These are phyloP conservation scores for Passer montanus DNA, from an alignment of 2,113 vertebrate genomes.

Conservation along the genomic window DNA sequence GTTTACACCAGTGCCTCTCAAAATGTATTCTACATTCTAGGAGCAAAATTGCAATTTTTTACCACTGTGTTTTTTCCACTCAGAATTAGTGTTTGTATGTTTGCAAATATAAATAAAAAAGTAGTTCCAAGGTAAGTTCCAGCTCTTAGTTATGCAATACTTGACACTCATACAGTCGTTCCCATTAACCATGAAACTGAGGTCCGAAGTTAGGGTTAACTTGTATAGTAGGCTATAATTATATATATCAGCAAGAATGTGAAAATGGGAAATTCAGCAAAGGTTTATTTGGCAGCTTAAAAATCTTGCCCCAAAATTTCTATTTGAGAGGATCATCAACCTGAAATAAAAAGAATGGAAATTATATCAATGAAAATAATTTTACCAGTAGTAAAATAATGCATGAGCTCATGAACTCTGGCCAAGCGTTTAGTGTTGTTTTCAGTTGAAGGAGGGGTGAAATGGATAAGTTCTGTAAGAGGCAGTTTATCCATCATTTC, in stretches of 20 bases:
- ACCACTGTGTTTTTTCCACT: not conserved
- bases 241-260: not conserved
- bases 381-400: slow-evolving; percentile 84
- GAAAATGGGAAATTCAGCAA: not conserved
- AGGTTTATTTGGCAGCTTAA: not conserved
- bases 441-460: slow-evolving; percentile 58
- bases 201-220: not conserved
- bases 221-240: not conserved
- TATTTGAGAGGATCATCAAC: not conserved
- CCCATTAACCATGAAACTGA: not conserved
- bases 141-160: not conserved
- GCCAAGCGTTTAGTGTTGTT: slow-evolving; percentile 68
- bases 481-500: slow-evolving; percentile 81
- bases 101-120: not conserved
- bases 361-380: not conserved
- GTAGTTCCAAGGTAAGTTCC: not conserved
- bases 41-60: not conserved
- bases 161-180: not conserved
- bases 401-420: slow-evolving; percentile 83
- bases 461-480: slow-evolving; percentile 72
- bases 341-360: not conserved
- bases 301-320: not conserved
- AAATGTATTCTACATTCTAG: not conserved
- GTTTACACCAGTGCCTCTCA: not conserved
- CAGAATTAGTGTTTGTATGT: not conserved